Evolutionary conservation across 2,113 vertebrate genomes (phyloP), one percentile per base, ranked within the genome.

Genomic region (Paralichthys olivaceus): DNA sequence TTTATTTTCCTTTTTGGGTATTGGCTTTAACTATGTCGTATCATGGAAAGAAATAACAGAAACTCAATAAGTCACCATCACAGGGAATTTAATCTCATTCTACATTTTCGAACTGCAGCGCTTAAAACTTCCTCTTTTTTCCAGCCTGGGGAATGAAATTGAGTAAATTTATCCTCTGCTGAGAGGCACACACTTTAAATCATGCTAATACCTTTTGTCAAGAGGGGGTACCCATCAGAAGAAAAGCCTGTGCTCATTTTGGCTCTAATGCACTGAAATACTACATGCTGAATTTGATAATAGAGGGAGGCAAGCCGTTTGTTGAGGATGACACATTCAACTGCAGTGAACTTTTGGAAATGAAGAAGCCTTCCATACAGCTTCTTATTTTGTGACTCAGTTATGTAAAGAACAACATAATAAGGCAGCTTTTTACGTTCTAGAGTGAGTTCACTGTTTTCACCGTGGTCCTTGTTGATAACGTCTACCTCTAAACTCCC

Each of bases 201-300:
- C 84, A 83, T 76, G 60, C 68, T 81, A 86, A 84, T 86, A 84
- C 81, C 73, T 68, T 88, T 84, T 83, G 54, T 84, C 81, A 79
- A 75, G 74, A 75, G 67, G 53, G 63, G 53, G 63, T 68, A 79
- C 67, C 78, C 62, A 69, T 79, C 80, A 71, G 32, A 60, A 55
- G 77, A 47, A 77, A 29, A 45, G 45, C 26, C 55, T 62, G 32
- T 56, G 15, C 60, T 76, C 71, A 67, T 78, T 77, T 60, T 63
- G 29, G 28, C 53, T 53, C 11, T 51, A 40, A 75, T 73, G 53
- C 54, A 63, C 8, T 20, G 19, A 67, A 29, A 65, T 70, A 76
- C 26, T 23, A 23, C 43, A 66, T 26, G 15, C 45, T 66, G 77
- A 72, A 66, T 65, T 45, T 47, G 47, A 66, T 72, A 61, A 59